Conservation (phyloP, 2,797 vertebrate species). For the Typhlichthys eigenmanni region DNA sequence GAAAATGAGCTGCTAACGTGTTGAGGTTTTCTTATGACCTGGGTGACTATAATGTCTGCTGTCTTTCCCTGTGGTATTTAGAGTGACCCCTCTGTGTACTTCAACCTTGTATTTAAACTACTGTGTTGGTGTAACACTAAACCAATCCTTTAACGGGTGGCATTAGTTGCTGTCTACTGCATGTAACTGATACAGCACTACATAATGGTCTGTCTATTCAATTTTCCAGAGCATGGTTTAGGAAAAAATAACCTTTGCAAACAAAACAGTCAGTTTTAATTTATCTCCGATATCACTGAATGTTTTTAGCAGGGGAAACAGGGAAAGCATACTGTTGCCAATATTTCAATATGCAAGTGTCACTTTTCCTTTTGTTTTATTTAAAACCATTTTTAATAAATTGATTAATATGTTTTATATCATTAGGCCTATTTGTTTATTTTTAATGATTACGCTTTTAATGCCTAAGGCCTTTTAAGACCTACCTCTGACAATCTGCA, state of each 20-base stretch:
- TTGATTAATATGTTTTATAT: neutral
- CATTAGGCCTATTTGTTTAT: neutral
- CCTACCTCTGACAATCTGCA: slow-evolving; percentile 97
- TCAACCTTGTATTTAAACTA: slow-evolving; percentile 73
- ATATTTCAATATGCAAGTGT: slow-evolving; percentile 75
- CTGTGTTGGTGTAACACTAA: slow-evolving; percentile 58
- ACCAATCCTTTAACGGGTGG: slow-evolving; percentile 70
- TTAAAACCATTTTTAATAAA: neutral
- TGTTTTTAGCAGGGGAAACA: slow-evolving; percentile 31
- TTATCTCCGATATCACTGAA: slow-evolving; percentile 49
- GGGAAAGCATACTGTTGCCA: slow-evolving; percentile 17
- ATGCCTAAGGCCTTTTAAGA: too few relatives aligned
- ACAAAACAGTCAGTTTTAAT: slow-evolving; percentile 66
- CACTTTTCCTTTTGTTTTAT: slow-evolving; percentile 64
- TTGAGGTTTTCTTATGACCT: slow-evolving; percentile 10
- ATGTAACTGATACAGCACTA: slow-evolving; percentile 72
- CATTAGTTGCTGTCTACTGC: slow-evolving; percentile 71
- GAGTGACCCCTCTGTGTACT: slow-evolving; percentile 70
- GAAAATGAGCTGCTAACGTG: slow-evolving; percentile 29
- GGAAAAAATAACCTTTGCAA: slow-evolving; percentile 67
- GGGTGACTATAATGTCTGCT: slow-evolving; percentile 49
- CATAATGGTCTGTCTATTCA: slow-evolving; percentile 69
- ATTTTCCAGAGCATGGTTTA: slow-evolving; percentile 74
- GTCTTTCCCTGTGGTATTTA: slow-evolving; percentile 46
- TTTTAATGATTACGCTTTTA: neutral